phyloP scores from a whole-genome alignment of 2,797 vertebrate genomes.

The Sebastes hubbsi region DNA sequence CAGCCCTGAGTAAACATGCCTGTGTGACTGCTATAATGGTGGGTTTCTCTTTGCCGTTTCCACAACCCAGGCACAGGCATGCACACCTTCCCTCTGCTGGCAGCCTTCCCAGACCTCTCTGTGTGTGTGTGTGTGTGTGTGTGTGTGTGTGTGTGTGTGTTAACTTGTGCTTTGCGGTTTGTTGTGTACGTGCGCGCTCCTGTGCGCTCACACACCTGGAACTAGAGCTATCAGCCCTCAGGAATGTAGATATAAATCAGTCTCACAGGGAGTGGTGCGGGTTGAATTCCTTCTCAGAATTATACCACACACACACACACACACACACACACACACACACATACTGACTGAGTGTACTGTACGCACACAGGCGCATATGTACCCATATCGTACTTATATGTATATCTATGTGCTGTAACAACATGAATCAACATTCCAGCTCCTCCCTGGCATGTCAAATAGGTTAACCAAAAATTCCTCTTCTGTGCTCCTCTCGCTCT shows the following conservation, averaged over 20 bases:
- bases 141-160: not conserved
- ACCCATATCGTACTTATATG: conserved; percentile 22
- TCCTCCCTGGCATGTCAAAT: conserved; percentile 55
- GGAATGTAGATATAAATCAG: conserved; percentile 84
- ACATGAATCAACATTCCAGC: conserved; percentile 63
- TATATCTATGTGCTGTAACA: conserved; percentile 47
- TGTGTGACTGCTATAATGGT: conserved; percentile 82
- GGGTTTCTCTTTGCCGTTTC: conserved; percentile 78
- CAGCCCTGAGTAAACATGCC: conserved; percentile 85
- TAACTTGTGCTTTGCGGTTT: conserved; percentile 31
- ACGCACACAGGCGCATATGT: conserved; percentile 44
- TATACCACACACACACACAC: conserved; percentile 53
- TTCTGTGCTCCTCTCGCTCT: not conserved
- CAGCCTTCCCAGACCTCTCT: conserved; percentile 62
- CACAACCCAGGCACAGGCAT: conserved; percentile 77
- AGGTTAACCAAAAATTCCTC: conserved; percentile 64
- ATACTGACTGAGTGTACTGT: conserved; percentile 26
- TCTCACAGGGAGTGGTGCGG: conserved; percentile 77
- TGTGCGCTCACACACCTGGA: conserved; percentile 78
- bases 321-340: conserved; percentile 43
- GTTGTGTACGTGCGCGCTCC: conserved; percentile 35
- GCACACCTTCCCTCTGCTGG: conserved; percentile 75
- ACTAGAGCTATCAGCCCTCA: conserved; percentile 73
- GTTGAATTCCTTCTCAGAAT: conserved; percentile 72
- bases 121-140: no score